Evolutionary conservation across 2,888 invertebrate species (phyloP).

Genomic region (Pseudococcus jackbeardsleyi): DNA sequence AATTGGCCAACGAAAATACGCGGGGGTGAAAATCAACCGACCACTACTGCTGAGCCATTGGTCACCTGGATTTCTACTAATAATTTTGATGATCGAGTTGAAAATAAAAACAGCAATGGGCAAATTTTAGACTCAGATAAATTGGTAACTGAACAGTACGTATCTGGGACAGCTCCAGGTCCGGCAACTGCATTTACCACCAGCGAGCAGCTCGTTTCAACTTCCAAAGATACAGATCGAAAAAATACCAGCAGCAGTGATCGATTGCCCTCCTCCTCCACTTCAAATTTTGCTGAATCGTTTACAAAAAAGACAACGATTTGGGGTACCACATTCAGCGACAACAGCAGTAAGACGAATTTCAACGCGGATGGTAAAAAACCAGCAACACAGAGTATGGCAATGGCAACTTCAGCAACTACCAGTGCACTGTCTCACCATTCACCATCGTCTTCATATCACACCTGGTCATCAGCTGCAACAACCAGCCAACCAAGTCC

Average conservation of each 20-base stretch:
- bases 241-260: not conserved
- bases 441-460: not conserved
- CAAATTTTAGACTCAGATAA: slow-evolving; percentile 51
- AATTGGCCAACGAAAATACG: too few species aligned
- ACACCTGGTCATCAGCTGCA: not conserved
- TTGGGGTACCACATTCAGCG: not conserved
- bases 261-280: not conserved
- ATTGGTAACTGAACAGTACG: slow-evolving; percentile 62
- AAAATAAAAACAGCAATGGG: slow-evolving; percentile 27
- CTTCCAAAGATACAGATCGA: not conserved
- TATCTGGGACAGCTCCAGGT: slow-evolving; percentile 1
- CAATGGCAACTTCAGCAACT: not conserved
- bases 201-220: not conserved
- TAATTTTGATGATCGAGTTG: not conserved
- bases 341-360: not conserved
- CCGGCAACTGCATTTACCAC: too few species aligned
- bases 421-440: not conserved
- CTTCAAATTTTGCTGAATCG: not conserved
- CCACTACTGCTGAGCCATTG: slow-evolving; percentile 10
- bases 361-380: not conserved
- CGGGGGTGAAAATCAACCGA: not conserved
- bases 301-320: not conserved
- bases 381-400: too few species aligned
- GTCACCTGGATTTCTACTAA: slow-evolving; percentile 56
- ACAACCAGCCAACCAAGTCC: not conserved